Conservation (phyloP, 1,140 invertebrate species). For the Orchesella cincta region DNA sequence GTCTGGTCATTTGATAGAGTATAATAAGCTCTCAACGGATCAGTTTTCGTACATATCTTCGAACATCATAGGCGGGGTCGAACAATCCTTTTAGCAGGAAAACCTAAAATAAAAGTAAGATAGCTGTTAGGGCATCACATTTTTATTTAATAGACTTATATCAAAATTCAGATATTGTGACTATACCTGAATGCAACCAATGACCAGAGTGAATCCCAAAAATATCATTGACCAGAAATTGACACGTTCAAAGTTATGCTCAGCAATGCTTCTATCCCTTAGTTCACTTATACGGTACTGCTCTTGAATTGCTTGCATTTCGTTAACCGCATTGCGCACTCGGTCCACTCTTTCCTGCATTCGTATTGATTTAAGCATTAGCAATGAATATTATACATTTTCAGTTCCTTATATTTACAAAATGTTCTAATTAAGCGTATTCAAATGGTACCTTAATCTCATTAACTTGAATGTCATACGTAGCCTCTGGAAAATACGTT, state of each 20-base stretch:
- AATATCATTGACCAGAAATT: conserved; percentile 73
- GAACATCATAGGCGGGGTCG: conserved; percentile 6
- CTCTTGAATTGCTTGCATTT: conserved; percentile 71
- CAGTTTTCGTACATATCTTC: not conserved
- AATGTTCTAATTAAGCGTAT: conserved; percentile 19
- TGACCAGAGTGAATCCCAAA: conserved; percentile 68
- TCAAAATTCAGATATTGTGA: not conserved
- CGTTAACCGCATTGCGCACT: conserved; percentile 64
- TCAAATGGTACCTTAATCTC: conserved; percentile 63
- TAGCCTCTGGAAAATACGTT: conserved; percentile 58
- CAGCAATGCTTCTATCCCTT: conserved; percentile 75
- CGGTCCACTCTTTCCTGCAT: conserved; percentile 63
- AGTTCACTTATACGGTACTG: conserved; percentile 71
- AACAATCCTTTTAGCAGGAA: not conserved
- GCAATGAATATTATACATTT: conserved; percentile 17
- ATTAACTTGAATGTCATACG: conserved; percentile 66
- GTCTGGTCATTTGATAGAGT: not conserved
- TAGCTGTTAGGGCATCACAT: not conserved
- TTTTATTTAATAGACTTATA: not conserved
- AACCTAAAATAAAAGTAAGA: not conserved
- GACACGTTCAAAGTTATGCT: conserved; percentile 72
- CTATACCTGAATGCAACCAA: conserved; percentile 66
- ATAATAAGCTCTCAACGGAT: not conserved
- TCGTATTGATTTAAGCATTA: too few species aligned
- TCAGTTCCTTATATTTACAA: conserved; percentile 9